These are phyloP conservation scores for Pterocles orientalis DNA, from an alignment of 2,113 vertebrate genomes.

Conservation along the genomic window DNA sequence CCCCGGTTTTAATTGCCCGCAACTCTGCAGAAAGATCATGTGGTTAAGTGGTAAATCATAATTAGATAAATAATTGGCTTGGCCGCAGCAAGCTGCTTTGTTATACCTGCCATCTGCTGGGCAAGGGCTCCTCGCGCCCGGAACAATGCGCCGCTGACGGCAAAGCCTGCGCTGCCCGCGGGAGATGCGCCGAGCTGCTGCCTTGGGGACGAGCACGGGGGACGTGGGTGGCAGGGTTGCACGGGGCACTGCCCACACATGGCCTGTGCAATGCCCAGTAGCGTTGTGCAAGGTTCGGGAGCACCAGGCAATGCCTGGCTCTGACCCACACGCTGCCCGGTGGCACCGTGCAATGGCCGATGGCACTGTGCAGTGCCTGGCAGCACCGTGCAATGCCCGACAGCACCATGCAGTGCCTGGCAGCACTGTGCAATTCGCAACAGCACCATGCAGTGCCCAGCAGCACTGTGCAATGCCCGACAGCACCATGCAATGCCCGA, in stretches of 20 bases:
- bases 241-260: not conserved
- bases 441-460: not conserved
- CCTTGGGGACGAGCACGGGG: not conserved
- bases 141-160: conserved; percentile 77
- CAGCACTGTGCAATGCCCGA: too few relatives aligned
- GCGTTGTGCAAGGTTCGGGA: rapidly evolving
- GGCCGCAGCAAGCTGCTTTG: conserved; percentile 94
- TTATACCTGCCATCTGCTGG: conserved; percentile 92
- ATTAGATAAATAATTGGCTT: conserved; percentile 99
- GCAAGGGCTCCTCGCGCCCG: conserved; percentile 71
- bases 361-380: rapidly evolving
- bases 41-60: conserved; percentile 97
- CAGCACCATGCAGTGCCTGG: not conserved
- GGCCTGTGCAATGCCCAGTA: rapidly evolving
- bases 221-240: not conserved
- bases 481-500: too few relatives aligned
- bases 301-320: rapidly evolving
- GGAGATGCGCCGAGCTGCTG: not conserved
- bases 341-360: rapidly evolving
- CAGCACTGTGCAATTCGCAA: not conserved
- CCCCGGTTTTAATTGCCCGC: conserved; percentile 90
- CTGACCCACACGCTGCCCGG: not conserved
- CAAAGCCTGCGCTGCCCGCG: conserved; percentile 42
- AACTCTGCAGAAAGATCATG: conserved; percentile 90
- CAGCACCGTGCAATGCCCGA: too few relatives aligned